phyloP scores from a whole-genome alignment of 2,113 vertebrate genomes.

The Sardina pilchardus region DNA sequence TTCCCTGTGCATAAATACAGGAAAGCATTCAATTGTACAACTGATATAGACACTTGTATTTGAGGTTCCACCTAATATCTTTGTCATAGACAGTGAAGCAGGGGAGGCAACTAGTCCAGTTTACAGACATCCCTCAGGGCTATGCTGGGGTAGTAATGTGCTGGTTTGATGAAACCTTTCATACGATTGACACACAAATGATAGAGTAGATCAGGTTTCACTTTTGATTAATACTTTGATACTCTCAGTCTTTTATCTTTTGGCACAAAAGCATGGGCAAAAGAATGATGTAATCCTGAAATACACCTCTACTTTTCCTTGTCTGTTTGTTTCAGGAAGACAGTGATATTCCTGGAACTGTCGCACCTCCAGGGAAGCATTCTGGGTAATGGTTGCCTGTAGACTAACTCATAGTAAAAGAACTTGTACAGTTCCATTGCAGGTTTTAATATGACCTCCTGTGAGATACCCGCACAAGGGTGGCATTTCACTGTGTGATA shows the following conservation, averaged over 20 bases:
- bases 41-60: background rate
- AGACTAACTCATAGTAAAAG: background rate
- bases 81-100: background rate
- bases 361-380: slow-evolving; percentile 52
- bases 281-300: background rate
- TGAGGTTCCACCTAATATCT: background rate
- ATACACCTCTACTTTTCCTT: background rate
- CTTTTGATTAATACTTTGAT: background rate
- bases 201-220: too few relatives aligned
- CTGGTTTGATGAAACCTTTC: background rate
- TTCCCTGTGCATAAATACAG: background rate
- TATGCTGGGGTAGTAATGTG: too few relatives aligned
- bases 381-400: slow-evolving; percentile 38
- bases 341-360: slow-evolving; percentile 43
- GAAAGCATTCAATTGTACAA: background rate
- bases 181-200: background rate
- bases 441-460: background rate
- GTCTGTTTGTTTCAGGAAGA: slow-evolving; percentile 62
- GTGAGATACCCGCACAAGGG: background rate
- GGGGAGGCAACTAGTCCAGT: background rate
- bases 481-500: background rate
- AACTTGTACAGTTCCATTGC: background rate
- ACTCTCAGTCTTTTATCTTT: background rate
- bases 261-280: background rate
- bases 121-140: background rate